Evolutionary conservation across 2,888 invertebrate species (phyloP), one percentile per base, ranked within the genome.

Genomic region (Antheraea assamensis): DNA sequence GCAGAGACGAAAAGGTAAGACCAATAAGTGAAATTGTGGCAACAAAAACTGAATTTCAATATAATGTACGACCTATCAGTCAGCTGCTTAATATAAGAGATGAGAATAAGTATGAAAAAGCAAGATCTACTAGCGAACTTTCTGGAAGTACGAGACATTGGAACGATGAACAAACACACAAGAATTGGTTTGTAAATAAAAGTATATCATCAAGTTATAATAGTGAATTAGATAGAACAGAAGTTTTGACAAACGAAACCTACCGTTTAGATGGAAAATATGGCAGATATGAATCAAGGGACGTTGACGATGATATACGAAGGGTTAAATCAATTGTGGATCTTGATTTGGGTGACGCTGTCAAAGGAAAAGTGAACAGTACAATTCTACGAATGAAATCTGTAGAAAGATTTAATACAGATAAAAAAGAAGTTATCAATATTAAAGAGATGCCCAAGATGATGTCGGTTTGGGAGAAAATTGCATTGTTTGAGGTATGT

Each of bases 401-500:
- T 0, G 77, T 83, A 0, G 91, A 93, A 8, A 80, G 73, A 71
- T 71, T 82, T 21, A 83, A 82, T 49, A 55, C 72, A 42, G 82
- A 82, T 13, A 88, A 82, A 52, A 85, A 79, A 52, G 87, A 85
- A 24, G 78, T 83, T 8, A 88, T 89, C 0, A 88, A 78, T 71
- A 75, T 81, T 0, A 90, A 85, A 72, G 91, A 91, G 74, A 83
- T 86, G 78, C 90, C 92, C 0, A 84, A 84, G 47, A 88, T 85
- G 76, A 81, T 85, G 47, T 87, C 91, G 0, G 92, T 93, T 0
- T 84, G 84, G 7, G 90, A 92, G 78, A 92, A 90, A 73, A 91
- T 93, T 3, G 92, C 92, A 2, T 74, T 93, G 31, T 93, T 92
- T 81, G 93, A 93, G 89, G 93, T 93, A 82, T 85, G 79, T 78